Base-by-base conservation (phyloP, 2,797 vertebrate genomes). In the Sebastes ruberrimus region DNA sequence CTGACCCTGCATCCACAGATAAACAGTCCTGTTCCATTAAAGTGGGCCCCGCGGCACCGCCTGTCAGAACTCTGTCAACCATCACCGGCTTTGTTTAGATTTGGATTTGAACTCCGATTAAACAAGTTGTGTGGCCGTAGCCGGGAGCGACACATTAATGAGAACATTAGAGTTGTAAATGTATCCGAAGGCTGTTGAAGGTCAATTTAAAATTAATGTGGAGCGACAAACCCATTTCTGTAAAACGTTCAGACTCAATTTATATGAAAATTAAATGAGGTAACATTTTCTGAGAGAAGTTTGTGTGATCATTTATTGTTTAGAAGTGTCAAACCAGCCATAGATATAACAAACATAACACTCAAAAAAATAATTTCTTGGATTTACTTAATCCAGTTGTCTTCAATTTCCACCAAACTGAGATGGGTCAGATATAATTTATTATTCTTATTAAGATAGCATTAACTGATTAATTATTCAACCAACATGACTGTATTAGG, bases 1-100 rank as follows among this genome's bases (percentile, higher is more conserved):
- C 56, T 79, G 75, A 84, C 61, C 83, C 68, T 69, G 74, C 78
- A 70, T 22, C 67, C 74, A n/a, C 67, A 66, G 76, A 81, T 79
- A 74, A 76, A 74, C 75, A 66, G 35, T 6, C 20, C 74, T 74
- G 5, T 38, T 84, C 72, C 55, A 76, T 76, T 72, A 69, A 75
- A 72, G 61, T 18, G 53, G 25, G 25, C 71, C 71, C 62, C 7
- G 10, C 27, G 71, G 75, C 78, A 23, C 52, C 4, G 2, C 49
- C 65, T 66, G 62, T 71, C 46, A 57, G 23, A 74, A 62, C 59
- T 66, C 67, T 33, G 71, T 25, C 56, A 38, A 46, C 55, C 28
- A 27, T 63, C 28, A 49, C 68, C 28, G 67, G 59, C 68, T 70
- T 35, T 55, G 74, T 76, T 78, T 71, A 49, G 56, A 28, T 68